Percentiles rank a stretch among this genome's conserved stretches.
These are phyloP conservation scores for Poecilia gillii DNA, from an alignment of 2,797 vertebrate species.

Conservation along the genomic window DNA sequence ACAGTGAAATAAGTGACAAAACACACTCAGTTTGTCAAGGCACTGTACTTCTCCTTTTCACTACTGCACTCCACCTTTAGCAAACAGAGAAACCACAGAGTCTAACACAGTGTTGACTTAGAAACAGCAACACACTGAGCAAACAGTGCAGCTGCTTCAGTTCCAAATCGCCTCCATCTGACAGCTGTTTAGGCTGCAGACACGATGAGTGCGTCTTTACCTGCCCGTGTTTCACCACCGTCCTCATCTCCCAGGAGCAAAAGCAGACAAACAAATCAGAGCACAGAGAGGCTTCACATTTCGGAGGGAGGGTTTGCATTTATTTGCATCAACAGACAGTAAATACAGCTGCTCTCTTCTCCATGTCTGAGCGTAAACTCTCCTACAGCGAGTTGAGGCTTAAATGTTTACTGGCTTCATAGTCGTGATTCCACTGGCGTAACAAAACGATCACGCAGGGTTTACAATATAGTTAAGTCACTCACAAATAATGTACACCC, in stretches of 20 bases:
- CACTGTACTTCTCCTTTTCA: neutral
- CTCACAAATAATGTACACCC: slow-evolving; percentile 53
- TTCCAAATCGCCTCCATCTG: slow-evolving; percentile 12
- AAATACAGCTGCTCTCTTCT: slow-evolving; percentile 75
- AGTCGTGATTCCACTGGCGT: slow-evolving; percentile 34
- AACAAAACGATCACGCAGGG: slow-evolving; percentile 27
- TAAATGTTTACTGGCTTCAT: slow-evolving; percentile 61
- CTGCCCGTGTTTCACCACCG: slow-evolving; percentile 35
- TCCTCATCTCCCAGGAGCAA: slow-evolving; percentile 16
- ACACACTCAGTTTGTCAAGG: neutral
- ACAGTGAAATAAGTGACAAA: neutral
- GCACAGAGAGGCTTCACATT: slow-evolving; percentile 58
- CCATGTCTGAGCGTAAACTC: slow-evolving; percentile 47
- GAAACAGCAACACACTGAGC: slow-evolving; percentile 14
- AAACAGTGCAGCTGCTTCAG: slow-evolving; percentile 27
- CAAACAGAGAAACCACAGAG: slow-evolving; percentile 26
- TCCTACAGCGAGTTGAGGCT: slow-evolving; percentile 49
- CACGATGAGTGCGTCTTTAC: slow-evolving; percentile 24
- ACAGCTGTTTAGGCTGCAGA: slow-evolving; percentile 38
- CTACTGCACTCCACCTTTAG: slow-evolving; percentile 1
- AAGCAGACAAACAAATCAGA: slow-evolving; percentile 51
- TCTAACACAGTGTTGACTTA: slow-evolving; percentile 20
- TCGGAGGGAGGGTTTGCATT: slow-evolving; percentile 54
- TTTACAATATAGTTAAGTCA: slow-evolving; percentile 56
- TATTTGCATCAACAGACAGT: slow-evolving; percentile 77